A percentile compares a stretch with the other conserved stretches of the same genome.
Evolutionary conservation across 2,797 vertebrate genomes (phyloP).

Genomic region (Darevskia nairensis): DNA sequence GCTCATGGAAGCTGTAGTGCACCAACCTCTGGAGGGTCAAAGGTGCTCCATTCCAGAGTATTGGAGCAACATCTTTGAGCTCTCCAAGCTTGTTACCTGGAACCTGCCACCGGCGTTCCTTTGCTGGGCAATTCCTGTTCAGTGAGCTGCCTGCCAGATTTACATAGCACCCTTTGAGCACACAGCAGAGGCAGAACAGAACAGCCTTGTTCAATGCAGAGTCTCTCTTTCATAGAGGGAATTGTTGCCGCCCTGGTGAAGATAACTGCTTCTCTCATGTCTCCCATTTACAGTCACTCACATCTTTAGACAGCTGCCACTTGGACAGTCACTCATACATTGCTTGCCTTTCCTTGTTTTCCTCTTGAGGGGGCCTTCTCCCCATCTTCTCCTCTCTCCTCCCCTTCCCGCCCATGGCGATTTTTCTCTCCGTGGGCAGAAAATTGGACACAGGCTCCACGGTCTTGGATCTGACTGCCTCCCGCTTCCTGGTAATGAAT

Average conservation of each 20-base stretch:
- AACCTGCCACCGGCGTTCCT: not conserved
- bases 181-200: not conserved
- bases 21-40: no score
- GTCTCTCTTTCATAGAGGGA: not conserved
- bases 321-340: not conserved
- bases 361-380: not conserved
- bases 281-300: not conserved
- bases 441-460: not conserved
- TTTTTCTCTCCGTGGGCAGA: not conserved
- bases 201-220: not conserved
- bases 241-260: no score
- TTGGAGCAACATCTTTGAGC: not conserved
- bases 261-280: not conserved
- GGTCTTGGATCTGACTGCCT: not conserved
- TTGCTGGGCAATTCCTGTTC: not conserved
- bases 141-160: not conserved
- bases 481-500: not conserved
- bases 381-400: no score
- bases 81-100: not conserved
- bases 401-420: not conserved
- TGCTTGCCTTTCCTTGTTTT: not conserved
- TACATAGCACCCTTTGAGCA: not conserved
- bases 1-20: no score
- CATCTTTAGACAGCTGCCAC: not conserved
- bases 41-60: no score